Conservation (phyloP, 2,888 invertebrate genomes). For the Cerceris ruficornis region DNA sequence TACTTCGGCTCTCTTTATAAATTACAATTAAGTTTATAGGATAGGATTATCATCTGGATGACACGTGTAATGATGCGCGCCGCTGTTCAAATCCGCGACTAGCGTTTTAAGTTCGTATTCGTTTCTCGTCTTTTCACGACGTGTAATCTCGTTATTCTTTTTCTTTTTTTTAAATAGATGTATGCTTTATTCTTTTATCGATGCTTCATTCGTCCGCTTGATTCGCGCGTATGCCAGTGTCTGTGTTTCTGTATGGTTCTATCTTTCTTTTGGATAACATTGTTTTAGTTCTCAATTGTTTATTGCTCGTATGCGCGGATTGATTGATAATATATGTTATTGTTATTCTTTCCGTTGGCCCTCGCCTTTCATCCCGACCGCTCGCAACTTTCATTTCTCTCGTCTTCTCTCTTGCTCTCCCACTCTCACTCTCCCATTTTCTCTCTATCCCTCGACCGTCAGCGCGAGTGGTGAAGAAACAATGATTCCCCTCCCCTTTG, state of each 20-base stretch:
- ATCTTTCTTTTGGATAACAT: not conserved
- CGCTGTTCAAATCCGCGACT: constrained; percentile 54
- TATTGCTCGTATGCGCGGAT: constrained; percentile 10
- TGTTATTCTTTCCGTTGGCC: constrained; percentile 49
- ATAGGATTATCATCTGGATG: constrained; percentile 79
- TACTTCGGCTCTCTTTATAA: constrained; percentile 81
- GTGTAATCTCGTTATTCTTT: constrained; percentile 27
- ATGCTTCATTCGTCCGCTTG: constrained; percentile 38
- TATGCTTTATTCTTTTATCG: constrained; percentile 4
- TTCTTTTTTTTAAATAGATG: constrained; percentile 9
- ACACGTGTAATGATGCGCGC: constrained; percentile 67
- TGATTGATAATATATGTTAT: constrained; percentile 15
- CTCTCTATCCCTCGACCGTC: constrained; percentile 62
- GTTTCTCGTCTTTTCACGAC: constrained; percentile 35
- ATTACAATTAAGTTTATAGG: constrained; percentile 81
- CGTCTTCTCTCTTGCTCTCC: constrained; percentile 60
- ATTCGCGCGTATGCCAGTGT: constrained; percentile 48
- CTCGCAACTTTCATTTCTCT: constrained; percentile 62
- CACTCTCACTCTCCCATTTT: constrained; percentile 65
- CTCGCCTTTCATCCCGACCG: constrained; percentile 54
- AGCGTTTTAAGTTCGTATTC: constrained; percentile 34
- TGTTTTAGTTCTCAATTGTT: not conserved
- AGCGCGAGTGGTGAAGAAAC: constrained; percentile 38
- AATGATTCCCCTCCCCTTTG: not conserved
- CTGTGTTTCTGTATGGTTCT: not conserved